Base-by-base conservation (phyloP, 2,113 vertebrate species). In the Malurus cyaneus region DNA sequence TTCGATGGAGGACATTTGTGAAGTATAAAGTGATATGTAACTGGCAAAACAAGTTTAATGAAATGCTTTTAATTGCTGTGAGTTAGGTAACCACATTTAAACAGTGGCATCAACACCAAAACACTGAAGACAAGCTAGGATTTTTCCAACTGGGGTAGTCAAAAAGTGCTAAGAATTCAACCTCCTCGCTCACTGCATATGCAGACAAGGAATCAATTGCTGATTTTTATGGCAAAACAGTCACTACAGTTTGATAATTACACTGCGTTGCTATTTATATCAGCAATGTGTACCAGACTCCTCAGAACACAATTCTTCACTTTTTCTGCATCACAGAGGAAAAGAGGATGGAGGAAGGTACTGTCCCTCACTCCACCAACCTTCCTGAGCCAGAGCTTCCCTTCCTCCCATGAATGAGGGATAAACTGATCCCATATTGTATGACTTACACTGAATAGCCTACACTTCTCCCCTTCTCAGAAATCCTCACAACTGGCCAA, bases 21-120 rank as follows among this genome's bases (percentile, higher is more conserved):
- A 87, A 95, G 50, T 32, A 47, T 32, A 32, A 94, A 76, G 42
- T 1, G 23, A 88, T 92, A 86, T 21, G 23, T 69, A 83, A 93
- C 62, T 71, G 83, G 92, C 18, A 92, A 88, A 93, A 90, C 86
- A 77, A 90, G 82, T 88, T 92, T 90, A 90, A 93, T 93, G 23
- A 94, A 96, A 92, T 44, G 19, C 13, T 90, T 86, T 66, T 49
- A 80, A 88, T 88, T 50, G 32, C 66, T 59, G 7, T 53, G 36
- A 70, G 42, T 80, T 95, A 83, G 25, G 54, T 90, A 94, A 79
- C 50, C 90, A 88, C 90, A 90, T 92, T 88, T 92, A 93, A 93
- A 92, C 34, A 73, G 54, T 32, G 62, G 32, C 28, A 83, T 57
- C 36, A 41, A 73, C 64, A 77, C 62, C 26, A 83, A 79, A 95